Percentiles rank a stretch among this genome's conserved stretches.
phyloP scores from a whole-genome alignment of 2,888 invertebrate genomes.

The Tillus elongatus region DNA sequence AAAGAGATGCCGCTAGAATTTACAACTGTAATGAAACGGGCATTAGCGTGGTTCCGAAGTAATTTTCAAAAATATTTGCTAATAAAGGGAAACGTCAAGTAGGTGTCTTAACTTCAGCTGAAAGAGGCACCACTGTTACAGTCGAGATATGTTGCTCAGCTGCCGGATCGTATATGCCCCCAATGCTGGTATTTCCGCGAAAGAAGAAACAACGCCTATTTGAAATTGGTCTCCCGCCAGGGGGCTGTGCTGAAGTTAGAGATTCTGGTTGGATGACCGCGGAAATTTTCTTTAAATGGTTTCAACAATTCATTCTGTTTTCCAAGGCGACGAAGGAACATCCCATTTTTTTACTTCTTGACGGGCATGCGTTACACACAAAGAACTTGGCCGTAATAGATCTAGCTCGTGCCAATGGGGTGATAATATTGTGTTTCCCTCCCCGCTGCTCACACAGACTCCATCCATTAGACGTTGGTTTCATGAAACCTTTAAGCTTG shows the following conservation, averaged over 20 bases:
- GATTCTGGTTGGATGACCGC: slow-evolving; percentile 14
- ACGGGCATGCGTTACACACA: slow-evolving; percentile 17
- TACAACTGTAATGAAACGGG: slow-evolving; percentile 32
- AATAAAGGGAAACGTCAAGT: slow-evolving; percentile 23
- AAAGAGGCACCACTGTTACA: slow-evolving; percentile 23
- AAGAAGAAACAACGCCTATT: slow-evolving; percentile 14
- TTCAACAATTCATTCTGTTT: slow-evolving; percentile 15
- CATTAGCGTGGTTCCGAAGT: slow-evolving; percentile 26
- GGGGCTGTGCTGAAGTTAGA: slow-evolving; percentile 16
- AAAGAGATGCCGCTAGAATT: slow-evolving; percentile 17
- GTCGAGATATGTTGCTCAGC: slow-evolving; percentile 23
- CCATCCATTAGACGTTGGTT: slow-evolving; percentile 27
- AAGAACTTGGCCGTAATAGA: slow-evolving; percentile 29
- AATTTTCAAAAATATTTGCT: slow-evolving; percentile 21
- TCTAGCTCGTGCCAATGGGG: slow-evolving; percentile 25
- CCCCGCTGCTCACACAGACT: slow-evolving; percentile 26
- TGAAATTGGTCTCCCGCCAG: slow-evolving; percentile 16
- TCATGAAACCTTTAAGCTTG: slow-evolving; percentile 24
- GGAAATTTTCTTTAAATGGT: slow-evolving; percentile 17
- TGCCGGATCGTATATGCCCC: slow-evolving; percentile 22
- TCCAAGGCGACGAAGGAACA: slow-evolving; percentile 11
- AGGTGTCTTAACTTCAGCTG: slow-evolving; percentile 21
- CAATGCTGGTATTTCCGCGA: slow-evolving; percentile 21
- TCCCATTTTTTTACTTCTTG: slow-evolving; percentile 15
- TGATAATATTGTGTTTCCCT: slow-evolving; percentile 30